Evolutionary conservation across 1,140 invertebrate species (phyloP).

Genomic region (Octopus sinensis): DNA sequence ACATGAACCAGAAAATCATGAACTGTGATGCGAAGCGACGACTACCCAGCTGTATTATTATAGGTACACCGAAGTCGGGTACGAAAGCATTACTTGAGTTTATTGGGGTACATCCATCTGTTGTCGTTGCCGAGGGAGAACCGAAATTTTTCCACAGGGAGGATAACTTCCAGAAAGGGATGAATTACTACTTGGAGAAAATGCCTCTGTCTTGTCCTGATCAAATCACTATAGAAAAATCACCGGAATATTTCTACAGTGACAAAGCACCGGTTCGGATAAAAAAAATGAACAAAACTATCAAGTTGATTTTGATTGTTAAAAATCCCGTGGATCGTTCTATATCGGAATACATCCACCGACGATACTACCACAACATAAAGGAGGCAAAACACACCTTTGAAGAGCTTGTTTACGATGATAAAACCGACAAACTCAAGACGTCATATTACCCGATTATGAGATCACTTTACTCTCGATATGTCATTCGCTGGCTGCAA

Average conservation of each 20-base stretch:
- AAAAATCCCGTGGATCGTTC: constrained; percentile 85
- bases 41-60: constrained; percentile 54
- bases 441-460: constrained; percentile 65
- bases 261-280: constrained; percentile 76
- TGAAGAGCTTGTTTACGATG: constrained; percentile 42
- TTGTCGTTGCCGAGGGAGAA: constrained; percentile 47
- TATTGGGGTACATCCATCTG: constrained; percentile 55
- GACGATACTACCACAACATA: constrained; percentile 20
- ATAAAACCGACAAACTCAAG: constrained; percentile 38
- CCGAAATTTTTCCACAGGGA: constrained; percentile 59
- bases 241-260: constrained; percentile 59
- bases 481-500: constrained; percentile 79
- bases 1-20: no score
- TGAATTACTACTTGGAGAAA: constrained; percentile 56
- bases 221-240: constrained; percentile 61
- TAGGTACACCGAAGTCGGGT: constrained; percentile 59
- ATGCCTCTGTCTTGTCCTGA: constrained; percentile 48
- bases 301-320: constrained; percentile 83
- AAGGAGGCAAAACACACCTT: constrained; percentile 33
- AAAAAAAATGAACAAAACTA: constrained; percentile 78
- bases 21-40: constrained; percentile 29
- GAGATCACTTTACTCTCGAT: constrained; percentile 79
- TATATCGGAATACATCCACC: constrained; percentile 86
- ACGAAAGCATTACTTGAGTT: constrained; percentile 59
- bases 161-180: constrained; percentile 52